Percentiles rank a stretch among this genome's conserved stretches.
Evolutionary conservation across 2,797 vertebrate species (phyloP).

Genomic region (Pelobates cultripes): DNA sequence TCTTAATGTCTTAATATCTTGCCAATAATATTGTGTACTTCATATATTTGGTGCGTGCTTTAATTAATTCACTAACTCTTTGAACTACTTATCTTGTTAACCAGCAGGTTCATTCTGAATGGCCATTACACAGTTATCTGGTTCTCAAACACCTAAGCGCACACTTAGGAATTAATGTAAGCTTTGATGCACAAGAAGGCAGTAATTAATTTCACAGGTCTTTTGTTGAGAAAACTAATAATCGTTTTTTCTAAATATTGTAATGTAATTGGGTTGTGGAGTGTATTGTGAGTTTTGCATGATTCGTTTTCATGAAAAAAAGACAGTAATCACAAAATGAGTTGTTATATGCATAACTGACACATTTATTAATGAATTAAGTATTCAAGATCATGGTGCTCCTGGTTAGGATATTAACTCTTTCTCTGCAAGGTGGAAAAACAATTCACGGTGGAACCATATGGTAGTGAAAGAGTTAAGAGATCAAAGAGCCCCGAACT

Average conservation of each 20-base stretch:
- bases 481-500: constrained; percentile 7
- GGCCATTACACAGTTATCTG: no score
- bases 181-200: no score
- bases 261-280: not conserved
- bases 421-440: not conserved
- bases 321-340: constrained; percentile 1
- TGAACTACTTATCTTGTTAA: no score
- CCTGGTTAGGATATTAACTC: constrained; percentile 17
- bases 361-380: constrained; percentile 87
- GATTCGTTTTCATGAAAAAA: not conserved
- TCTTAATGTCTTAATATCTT: no score
- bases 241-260: not conserved
- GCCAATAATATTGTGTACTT: no score
- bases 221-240: not conserved
- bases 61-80: no score
- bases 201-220: no score
- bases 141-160: no score
- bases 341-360: constrained; percentile 77
- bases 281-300: not conserved
- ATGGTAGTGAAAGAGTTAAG: constrained; percentile 9
- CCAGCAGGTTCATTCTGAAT: no score
- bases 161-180: no score
- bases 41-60: no score
- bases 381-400: constrained; percentile 15
- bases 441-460: not conserved